Evolutionary conservation across 2,113 vertebrate species (phyloP), one percentile per base, ranked within the genome.

Genomic region (Centropus bengalensis): DNA sequence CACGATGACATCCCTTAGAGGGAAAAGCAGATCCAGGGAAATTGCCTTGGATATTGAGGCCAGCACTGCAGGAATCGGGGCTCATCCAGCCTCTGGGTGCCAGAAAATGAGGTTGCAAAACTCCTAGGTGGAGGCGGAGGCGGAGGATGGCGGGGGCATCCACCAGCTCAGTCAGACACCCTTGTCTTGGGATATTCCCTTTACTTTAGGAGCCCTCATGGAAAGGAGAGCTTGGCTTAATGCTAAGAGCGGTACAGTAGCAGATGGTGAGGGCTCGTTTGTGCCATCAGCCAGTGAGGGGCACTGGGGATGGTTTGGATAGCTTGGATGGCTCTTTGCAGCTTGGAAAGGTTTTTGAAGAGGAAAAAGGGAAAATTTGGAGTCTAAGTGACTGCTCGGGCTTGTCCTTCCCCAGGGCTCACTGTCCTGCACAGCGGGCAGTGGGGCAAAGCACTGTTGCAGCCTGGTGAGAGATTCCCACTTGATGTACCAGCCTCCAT

Each of bases 111-210:
- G 59, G 88, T 51, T 74, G 56, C 36, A 78, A 14, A 91, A 38
- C 42, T 81, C 59, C 14, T 77, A 70, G 92, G 87, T 0, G 45
- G 90, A 18, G 54, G 83, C n/a, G 40, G 83, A 86, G 89, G 87
- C 0, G 21, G 68, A 70, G 59, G 45, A 49, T 3, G 0, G 7
- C 0, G 12, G 74, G 60, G 88, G 64, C 5, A 32, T 67, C 58
- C 14, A 4, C 7, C 14, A 9, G 77, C 23, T 71, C 67, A 18
- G 23, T 18, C 2, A 1, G 56, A 74, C 60, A 45, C 0, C 58
- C 68, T 89, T 27, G 51, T 26, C 91, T 89, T 30, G 90, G 94
- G 94, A 84, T 84, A 81, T 82, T 95, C 92, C 94, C 56, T 91
- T 36, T 81, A 78, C 91, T 91, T 15, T 89, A 74, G 95, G 81